Percentiles rank a stretch among this genome's conserved stretches.
Evolutionary conservation across 1,140 invertebrate species (phyloP).

Genomic region (Brachionus calyciflorus): DNA sequence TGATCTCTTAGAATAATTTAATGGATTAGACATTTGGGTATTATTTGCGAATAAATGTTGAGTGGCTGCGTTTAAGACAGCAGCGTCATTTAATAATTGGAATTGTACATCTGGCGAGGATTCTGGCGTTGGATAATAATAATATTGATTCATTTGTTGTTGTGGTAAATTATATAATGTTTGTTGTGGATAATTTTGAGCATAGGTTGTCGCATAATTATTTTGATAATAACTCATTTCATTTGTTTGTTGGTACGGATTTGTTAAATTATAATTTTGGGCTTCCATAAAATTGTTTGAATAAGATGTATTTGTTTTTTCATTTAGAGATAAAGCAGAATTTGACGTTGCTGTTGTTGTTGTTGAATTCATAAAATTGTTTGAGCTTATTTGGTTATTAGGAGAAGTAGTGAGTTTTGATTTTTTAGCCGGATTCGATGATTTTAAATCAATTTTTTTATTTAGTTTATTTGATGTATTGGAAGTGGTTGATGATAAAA

Average conservation of each 20-base stretch:
- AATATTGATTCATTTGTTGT: constrained; percentile 2
- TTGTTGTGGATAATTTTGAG: neutral
- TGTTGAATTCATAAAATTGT: constrained; percentile 6
- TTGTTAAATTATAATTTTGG: too few relatives aligned
- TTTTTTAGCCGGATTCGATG: neutral
- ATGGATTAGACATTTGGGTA: constrained; percentile 23
- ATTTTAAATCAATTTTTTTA: constrained; percentile 15
- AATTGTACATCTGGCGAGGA: constrained; percentile 43
- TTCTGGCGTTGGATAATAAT: constrained; percentile 38
- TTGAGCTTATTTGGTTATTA: neutral
- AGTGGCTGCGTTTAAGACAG: constrained; percentile 38
- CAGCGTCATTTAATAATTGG: constrained; percentile 28
- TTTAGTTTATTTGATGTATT: neutral
- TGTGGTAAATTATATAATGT: constrained; percentile 1
- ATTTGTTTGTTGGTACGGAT: neutral
- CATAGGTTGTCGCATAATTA: neutral
- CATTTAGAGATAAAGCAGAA: neutral
- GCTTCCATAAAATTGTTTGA: too few relatives aligned
- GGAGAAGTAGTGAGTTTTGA: neutral
- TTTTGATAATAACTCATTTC: constrained; percentile 9
- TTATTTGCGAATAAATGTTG: constrained; percentile 15
- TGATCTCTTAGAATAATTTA: neutral
- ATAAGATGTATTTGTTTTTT: neutral
- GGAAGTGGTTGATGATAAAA: neutral
- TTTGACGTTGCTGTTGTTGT: too few relatives aligned